Evolutionary conservation across 2,888 invertebrate species (phyloP).

Genomic region (Lagria hirta): DNA sequence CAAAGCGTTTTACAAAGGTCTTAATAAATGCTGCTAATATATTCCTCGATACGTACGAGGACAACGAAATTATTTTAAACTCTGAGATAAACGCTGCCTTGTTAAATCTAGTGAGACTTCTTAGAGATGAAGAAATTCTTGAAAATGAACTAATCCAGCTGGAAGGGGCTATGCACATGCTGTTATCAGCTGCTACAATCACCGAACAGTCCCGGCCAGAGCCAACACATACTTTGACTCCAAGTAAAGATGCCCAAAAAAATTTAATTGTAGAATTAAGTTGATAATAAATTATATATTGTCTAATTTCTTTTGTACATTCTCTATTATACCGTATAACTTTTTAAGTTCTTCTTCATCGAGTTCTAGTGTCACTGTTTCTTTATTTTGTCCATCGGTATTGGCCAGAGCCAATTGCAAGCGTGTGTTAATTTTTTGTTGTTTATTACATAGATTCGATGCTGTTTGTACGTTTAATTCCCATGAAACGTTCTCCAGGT

Average conservation of each 20-base stretch:
- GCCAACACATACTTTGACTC: slow-evolving; percentile 37
- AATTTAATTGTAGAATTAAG: slow-evolving; percentile 61
- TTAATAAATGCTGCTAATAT: slow-evolving; percentile 74
- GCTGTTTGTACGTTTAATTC: slow-evolving; percentile 59
- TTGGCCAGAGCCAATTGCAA: slow-evolving; percentile 54
- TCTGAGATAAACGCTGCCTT: slow-evolving; percentile 65
- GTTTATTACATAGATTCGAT: slow-evolving; percentile 54
- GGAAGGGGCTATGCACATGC: slow-evolving; percentile 69
- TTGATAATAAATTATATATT: slow-evolving; percentile 20
- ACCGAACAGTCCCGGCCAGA: slow-evolving; percentile 46
- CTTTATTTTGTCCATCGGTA: slow-evolving; percentile 35
- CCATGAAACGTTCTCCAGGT: slow-evolving; percentile 59
- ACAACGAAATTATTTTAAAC: slow-evolving; percentile 63
- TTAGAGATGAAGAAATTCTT: slow-evolving; percentile 70
- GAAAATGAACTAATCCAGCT: slow-evolving; percentile 65
- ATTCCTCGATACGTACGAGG: slow-evolving; percentile 75
- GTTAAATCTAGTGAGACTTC: slow-evolving; percentile 60
- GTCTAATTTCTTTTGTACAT: slow-evolving; percentile 42
- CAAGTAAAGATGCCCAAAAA: slow-evolving; percentile 57
- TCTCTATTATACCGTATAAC: slow-evolving; percentile 59
- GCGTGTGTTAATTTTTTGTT: slow-evolving; percentile 55
- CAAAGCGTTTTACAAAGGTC: slow-evolving; percentile 71
- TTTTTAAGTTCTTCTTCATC: slow-evolving; percentile 56
- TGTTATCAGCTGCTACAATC: slow-evolving; percentile 62
- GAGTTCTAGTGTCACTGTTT: slow-evolving; percentile 57